Evolutionary conservation across 2,888 invertebrate genomes (phyloP).

Genomic region (Pollenia angustigena): DNA sequence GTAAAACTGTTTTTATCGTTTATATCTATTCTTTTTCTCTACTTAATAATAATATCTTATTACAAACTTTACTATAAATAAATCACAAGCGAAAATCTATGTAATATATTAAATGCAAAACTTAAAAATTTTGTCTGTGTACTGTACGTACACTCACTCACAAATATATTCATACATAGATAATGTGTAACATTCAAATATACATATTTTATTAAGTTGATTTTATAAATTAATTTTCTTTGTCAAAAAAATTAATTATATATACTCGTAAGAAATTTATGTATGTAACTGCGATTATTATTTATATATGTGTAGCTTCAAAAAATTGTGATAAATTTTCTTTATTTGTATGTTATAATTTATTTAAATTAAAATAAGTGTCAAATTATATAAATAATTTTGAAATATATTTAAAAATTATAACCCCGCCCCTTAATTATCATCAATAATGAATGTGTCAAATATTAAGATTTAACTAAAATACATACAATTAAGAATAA

Average conservation of each 20-base stretch:
- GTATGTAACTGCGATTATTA: constrained; percentile 56
- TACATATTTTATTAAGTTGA: background rate
- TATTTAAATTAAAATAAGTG: constrained; percentile 54
- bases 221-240: constrained; percentile 17
- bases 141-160: constrained; percentile 5
- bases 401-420: constrained; percentile 46
- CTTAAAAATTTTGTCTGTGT: background rate
- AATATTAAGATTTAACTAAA: constrained; percentile 62
- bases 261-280: constrained; percentile 28
- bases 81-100: constrained; percentile 17
- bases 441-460: constrained; percentile 66
- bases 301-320: constrained; percentile 74
- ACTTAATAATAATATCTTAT: constrained; percentile 1
- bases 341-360: constrained; percentile 73
- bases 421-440: constrained; percentile 24
- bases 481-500: constrained; percentile 38
- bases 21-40: constrained; percentile 11
- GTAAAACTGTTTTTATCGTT: constrained; percentile 23
- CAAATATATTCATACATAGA: constrained; percentile 13
- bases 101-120: constrained; percentile 4
- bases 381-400: constrained; percentile 58
- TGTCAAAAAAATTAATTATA: background rate
- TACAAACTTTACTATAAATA: constrained; percentile 6
- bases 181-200: constrained; percentile 8
- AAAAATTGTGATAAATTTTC: constrained; percentile 73